These are phyloP conservation scores for Grammomys dolichurus DNA, from an alignment of 2,113 vertebrate genomes.

Conservation along the genomic window DNA sequence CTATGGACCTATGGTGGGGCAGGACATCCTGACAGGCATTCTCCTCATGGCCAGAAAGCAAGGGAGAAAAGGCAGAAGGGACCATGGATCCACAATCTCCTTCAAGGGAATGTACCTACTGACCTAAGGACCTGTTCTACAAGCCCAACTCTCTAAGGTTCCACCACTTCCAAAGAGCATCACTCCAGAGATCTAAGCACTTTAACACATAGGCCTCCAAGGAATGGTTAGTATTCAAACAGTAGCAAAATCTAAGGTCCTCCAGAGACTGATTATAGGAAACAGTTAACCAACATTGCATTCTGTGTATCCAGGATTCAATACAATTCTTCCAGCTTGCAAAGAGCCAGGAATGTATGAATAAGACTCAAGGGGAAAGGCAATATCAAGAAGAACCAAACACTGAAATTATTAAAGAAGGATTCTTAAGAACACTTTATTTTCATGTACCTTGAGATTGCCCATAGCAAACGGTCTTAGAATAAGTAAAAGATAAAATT, in stretches of 20 bases:
- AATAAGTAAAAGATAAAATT: conserved; percentile 26
- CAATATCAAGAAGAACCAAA: not conserved
- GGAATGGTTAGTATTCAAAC: not conserved
- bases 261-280: not conserved
- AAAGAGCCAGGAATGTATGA: not conserved
- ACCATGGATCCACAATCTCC: not conserved
- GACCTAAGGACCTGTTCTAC: too few species aligned
- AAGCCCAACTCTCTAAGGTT: not conserved
- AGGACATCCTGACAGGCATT: too few species aligned
- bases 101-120: not conserved
- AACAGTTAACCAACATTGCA: not conserved
- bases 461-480: not conserved
- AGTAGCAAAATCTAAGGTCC: not conserved
- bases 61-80: not conserved
- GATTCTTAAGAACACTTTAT: not conserved
- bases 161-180: not conserved
- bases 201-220: not conserved
- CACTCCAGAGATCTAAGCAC: not conserved
- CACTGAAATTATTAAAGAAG: not conserved
- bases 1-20: not conserved
- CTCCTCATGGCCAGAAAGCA: not conserved
- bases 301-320: not conserved
- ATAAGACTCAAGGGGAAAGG: not conserved
- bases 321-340: not conserved
- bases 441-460: not conserved